Base-by-base conservation (phyloP, 2,113 vertebrate species). In the Salvator merianae region DNA sequence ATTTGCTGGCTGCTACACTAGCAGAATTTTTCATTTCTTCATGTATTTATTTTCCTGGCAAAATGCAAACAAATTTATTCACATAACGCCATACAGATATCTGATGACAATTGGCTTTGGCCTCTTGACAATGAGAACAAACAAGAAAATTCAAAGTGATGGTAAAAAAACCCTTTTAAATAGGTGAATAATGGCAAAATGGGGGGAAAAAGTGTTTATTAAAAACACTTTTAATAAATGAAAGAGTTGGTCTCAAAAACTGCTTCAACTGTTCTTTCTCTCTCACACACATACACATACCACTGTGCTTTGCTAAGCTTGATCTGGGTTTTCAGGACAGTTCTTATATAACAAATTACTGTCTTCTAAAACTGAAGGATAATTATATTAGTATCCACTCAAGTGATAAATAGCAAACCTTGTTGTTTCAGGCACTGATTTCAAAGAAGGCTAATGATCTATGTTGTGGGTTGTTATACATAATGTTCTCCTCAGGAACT, bases 281-380 rank as follows among this genome's bases (percentile, higher is more conserved):
- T 82, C 53, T 43, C 7, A 32, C 55, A 81, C n/a, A 22, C 68
- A 68, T 10, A 34, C 66, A 68, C n/a, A 68, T 9, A 32, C 30
- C 77, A 68, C 1, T 36, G 32, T 7, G 24, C 59, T 78, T 32
- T 22, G 32, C 40, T 66, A 12, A 20, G 2, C 14, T 40, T 62
- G 65, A 68, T n/a, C 30, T 12, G 6, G 74, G 36, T 77, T 69
- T 53, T 59, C 53, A 78, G 50, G 30, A 63, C 28, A 40, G 22
- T 24, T 10, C 20, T 43, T 70, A n/a, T 65, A n/a, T 84, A 83
- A 82, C 77, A 73, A 88, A 88, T 91, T 91, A 91, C 83, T 89
- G 90, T 92, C 91, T 92, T 89, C 91, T 92, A 88, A 20, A 90
- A 89, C 90, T 92, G 84, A 89, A 90, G 91, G 86, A 93, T 92